Evolutionary conservation across 1,140 invertebrate genomes (phyloP).

Genomic region (Zaprionus capensis): DNA sequence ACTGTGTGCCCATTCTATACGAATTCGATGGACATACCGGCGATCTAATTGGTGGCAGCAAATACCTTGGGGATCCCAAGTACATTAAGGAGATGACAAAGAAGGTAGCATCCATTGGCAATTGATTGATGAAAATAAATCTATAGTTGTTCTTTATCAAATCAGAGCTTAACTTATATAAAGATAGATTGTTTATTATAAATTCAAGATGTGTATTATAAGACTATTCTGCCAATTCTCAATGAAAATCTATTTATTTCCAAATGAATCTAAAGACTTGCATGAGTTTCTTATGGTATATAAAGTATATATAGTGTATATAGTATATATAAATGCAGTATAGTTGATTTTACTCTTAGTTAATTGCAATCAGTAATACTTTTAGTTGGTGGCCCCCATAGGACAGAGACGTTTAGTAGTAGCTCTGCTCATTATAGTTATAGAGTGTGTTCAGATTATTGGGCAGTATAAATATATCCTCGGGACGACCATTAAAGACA

Average conservation of each 20-base stretch:
- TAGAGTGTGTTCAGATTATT: constrained; percentile 88
- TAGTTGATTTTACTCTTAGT: neutral
- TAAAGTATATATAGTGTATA: neutral
- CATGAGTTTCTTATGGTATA: neutral
- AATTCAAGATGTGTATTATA: neutral
- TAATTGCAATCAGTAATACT: constrained; percentile 67
- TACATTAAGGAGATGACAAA: constrained; percentile 88
- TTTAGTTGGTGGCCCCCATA: constrained; percentile 31
- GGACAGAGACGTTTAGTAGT: constrained; percentile 46
- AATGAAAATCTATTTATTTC: neutral
- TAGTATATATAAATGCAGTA: neutral
- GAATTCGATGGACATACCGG: constrained; percentile 87
- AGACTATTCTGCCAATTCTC: neutral
- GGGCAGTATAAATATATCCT: constrained; percentile 89
- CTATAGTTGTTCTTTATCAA: neutral
- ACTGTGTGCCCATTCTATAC: constrained; percentile 90
- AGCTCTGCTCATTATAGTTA: constrained; percentile 67
- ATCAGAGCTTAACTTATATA: neutral
- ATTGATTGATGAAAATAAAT: constrained; percentile 42
- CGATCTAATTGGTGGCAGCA: constrained; percentile 86
- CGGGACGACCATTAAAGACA: constrained; percentile 91
- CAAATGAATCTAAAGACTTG: neutral
- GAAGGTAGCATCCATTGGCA: constrained; percentile 73
- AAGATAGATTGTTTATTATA: neutral
- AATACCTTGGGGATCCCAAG: constrained; percentile 88